These are phyloP conservation scores for Neosilurus mollespiculum DNA, from an alignment of 2,797 vertebrate genomes.

Conservation along the genomic window DNA sequence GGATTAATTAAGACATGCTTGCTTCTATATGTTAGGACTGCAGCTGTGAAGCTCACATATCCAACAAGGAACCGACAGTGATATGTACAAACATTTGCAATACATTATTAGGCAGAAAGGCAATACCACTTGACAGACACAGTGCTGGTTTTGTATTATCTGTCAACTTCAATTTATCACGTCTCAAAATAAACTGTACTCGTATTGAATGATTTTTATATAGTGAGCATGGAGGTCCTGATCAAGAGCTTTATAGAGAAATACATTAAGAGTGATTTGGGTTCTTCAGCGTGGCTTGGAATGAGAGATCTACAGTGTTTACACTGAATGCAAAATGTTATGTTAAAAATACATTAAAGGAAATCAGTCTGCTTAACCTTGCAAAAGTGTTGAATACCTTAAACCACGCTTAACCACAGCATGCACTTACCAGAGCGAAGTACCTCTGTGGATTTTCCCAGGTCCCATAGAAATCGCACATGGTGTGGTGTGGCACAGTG, in stretches of 20 bases:
- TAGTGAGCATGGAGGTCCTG: background rate
- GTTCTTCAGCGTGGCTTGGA: background rate
- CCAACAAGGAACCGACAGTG: background rate
- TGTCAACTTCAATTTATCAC: background rate
- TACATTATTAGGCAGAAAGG: slow-evolving; percentile 9
- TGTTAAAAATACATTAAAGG: background rate
- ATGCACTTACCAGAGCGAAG: too few relatives aligned
- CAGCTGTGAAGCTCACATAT: background rate
- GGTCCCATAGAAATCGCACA: too few relatives aligned
- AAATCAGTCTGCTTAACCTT: too few relatives aligned
- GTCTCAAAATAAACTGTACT: background rate
- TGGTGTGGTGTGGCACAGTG: too few relatives aligned
- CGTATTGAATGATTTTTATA: background rate
- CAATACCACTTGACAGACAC: slow-evolving; percentile 9
- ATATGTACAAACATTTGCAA: slow-evolving; percentile 12
- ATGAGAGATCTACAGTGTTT: background rate
- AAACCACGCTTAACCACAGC: too few relatives aligned
- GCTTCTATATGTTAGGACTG: background rate
- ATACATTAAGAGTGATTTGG: background rate
- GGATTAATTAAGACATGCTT: background rate
- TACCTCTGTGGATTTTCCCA: too few relatives aligned
- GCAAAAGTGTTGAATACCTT: too few relatives aligned
- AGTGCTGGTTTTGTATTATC: slow-evolving; percentile 1
- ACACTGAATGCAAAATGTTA: background rate
- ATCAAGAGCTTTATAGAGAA: background rate